Conservation (phyloP, 2,113 vertebrate species). For the Melanotaenia duboulayi region DNA sequence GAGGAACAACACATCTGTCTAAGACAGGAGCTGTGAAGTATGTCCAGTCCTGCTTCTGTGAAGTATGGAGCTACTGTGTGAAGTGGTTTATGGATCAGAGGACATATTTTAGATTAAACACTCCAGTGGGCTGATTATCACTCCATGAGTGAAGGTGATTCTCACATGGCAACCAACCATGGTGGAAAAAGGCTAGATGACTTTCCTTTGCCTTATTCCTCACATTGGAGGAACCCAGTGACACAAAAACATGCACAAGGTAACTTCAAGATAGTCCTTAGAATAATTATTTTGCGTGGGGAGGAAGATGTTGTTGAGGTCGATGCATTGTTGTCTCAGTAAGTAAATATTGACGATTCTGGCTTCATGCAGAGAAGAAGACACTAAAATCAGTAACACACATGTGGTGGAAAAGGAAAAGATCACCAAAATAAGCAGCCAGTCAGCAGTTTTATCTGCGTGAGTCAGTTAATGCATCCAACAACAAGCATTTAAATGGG, state of each 20-base stretch:
- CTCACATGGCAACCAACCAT: conserved; percentile 10
- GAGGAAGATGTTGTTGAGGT: neutral
- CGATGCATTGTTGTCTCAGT: neutral
- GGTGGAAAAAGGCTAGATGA: conserved; percentile 21
- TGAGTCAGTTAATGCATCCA: too few species aligned
- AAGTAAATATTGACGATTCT: too few species aligned
- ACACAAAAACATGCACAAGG: conserved; percentile 19
- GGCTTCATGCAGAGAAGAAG: too few species aligned
- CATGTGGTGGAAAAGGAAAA: too few species aligned
- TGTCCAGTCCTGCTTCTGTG: conserved; percentile 3
- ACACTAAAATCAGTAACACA: too few species aligned
- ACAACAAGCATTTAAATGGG: too few species aligned
- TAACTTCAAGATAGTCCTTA: neutral
- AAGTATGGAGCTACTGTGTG: conserved; percentile 6
- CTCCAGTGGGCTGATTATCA: conserved; percentile 63
- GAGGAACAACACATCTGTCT: conserved; percentile 21
- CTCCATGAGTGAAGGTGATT: conserved; percentile 62
- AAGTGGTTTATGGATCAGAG: conserved; percentile 52
- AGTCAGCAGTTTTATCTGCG: too few species aligned
- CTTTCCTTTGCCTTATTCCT: conserved; percentile 15
- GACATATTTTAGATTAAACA: conserved; percentile 59
- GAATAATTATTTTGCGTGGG: too few species aligned
- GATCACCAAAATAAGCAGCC: too few species aligned
- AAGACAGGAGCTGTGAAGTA: conserved; percentile 41
- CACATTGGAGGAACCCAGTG: neutral